Evolutionary conservation across 35 echinoderm and acorn worm genomes (phyloP).

Genomic region (Acanthaster planci): DNA sequence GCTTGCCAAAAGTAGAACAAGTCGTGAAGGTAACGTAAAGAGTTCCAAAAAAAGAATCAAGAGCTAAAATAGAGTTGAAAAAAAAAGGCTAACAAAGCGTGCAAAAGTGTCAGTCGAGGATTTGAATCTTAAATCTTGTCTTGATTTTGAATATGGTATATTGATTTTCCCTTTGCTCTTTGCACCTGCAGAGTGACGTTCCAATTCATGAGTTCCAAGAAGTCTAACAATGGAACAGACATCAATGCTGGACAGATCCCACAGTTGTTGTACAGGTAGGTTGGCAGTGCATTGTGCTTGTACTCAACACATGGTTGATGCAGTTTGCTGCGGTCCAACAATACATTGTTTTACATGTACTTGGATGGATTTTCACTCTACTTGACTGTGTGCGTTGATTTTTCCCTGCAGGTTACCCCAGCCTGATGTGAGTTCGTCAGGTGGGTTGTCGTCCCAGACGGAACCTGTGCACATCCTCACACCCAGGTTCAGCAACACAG

Average conservation of each 20-base stretch:
- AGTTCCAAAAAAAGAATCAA: too few species aligned
- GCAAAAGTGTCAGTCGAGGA: too few species aligned
- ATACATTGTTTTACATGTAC: too few species aligned
- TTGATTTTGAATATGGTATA: too few species aligned
- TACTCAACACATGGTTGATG: too few species aligned
- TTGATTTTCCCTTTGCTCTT: neutral
- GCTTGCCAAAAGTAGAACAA: too few species aligned
- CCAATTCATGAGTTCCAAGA: constrained; percentile 94
- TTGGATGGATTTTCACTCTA: neutral
- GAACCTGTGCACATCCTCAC: constrained; percentile 81
- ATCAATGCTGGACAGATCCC: constrained; percentile 99
- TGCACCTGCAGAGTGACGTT: constrained; percentile 75
- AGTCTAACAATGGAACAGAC: constrained; percentile 99
- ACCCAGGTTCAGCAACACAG: constrained; percentile 71
- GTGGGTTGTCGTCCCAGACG: constrained; percentile 28
- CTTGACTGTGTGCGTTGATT: neutral
- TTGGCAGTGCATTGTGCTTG: too few species aligned
- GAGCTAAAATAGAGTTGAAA: too few species aligned
- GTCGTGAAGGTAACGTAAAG: too few species aligned
- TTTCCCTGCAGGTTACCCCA: constrained; percentile 67
- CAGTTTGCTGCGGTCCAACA: too few species aligned
- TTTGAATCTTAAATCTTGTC: too few species aligned
- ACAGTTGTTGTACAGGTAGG: constrained; percentile 87
- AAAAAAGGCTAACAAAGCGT: too few species aligned
- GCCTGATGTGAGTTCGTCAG: constrained; percentile 46